These are phyloP conservation scores for Lithophane semibrunnea DNA, from an alignment of 2,888 invertebrate species.

Conservation along the genomic window DNA sequence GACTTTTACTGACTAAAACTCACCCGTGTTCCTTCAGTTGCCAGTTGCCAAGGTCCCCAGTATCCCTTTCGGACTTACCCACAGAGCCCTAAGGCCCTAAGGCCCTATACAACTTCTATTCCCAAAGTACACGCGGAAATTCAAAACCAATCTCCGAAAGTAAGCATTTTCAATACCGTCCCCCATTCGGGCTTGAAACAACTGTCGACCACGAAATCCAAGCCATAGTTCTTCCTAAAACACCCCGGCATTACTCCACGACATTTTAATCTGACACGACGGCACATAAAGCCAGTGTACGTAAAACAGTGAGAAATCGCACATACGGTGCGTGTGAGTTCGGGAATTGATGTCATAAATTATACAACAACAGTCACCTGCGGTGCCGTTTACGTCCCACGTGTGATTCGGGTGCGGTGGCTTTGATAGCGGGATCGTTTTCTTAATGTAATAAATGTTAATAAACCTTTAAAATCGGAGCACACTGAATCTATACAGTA, in stretches of 20 bases:
- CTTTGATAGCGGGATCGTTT: slow-evolving; percentile 35
- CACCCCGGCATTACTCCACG: slow-evolving; percentile 9
- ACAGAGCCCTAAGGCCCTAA: background rate
- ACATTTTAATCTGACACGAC: slow-evolving; percentile 40
- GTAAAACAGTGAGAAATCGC: slow-evolving; percentile 46
- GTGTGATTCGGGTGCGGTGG: slow-evolving; percentile 42
- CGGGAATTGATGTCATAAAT: slow-evolving; percentile 76
- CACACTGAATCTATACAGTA: too few relatives aligned
- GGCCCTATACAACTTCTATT: background rate
- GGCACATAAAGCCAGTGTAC: slow-evolving; percentile 29
- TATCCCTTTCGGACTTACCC: too few relatives aligned
- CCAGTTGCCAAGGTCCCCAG: too few relatives aligned
- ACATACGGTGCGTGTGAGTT: slow-evolving; percentile 66
- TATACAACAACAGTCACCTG: slow-evolving; percentile 69
- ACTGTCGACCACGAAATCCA: background rate
- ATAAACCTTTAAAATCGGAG: too few relatives aligned
- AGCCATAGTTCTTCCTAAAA: slow-evolving; percentile 4
- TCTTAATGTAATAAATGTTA: too few relatives aligned
- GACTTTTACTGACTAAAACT: too few relatives aligned
- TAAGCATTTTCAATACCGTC: background rate
- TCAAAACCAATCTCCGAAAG: background rate
- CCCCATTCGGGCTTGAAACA: background rate
- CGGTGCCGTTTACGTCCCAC: slow-evolving; percentile 57
- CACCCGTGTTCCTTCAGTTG: too few relatives aligned
- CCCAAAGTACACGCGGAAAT: background rate